These are phyloP conservation scores for Tetranychus urticae DNA, from an alignment of 1,140 invertebrate species.

Conservation along the genomic window DNA sequence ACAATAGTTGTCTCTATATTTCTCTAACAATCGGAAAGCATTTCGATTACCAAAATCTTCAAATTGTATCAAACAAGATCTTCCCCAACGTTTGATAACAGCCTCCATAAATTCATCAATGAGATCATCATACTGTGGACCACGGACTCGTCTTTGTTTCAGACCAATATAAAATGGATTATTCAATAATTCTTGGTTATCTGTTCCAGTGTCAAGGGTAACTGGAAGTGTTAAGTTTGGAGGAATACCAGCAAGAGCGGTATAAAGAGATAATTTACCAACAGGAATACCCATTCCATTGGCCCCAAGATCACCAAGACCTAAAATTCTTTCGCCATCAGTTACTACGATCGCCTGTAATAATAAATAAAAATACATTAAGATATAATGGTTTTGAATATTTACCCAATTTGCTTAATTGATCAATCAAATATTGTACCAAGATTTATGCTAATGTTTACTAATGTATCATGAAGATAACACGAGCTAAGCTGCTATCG, in stretches of 20 bases:
- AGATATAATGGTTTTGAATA: not conserved
- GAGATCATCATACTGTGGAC: constrained; percentile 72
- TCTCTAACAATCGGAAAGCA: constrained; percentile 68
- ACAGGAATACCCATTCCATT: constrained; percentile 91
- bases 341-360: not conserved
- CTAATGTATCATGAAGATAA: too few species aligned
- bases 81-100: constrained; percentile 44
- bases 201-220: constrained; percentile 73
- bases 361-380: not conserved
- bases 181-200: constrained; percentile 57
- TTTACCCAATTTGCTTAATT: not conserved
- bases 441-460: too few species aligned
- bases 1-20: constrained; percentile 62
- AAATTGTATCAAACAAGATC: constrained; percentile 39
- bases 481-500: too few species aligned
- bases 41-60: constrained; percentile 90
- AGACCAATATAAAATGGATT: constrained; percentile 90
- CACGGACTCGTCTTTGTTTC: constrained; percentile 55
- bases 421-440: too few species aligned
- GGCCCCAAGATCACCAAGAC: constrained; percentile 74
- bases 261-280: constrained; percentile 76
- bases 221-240: constrained; percentile 78
- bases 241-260: constrained; percentile 73
- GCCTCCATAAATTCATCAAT: constrained; percentile 96
- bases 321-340: constrained; percentile 77